Evolutionary conservation across 64 coral and sea anemone genomes (phyloP), one percentile per base, ranked within the genome.

Genomic region (Montipora sp.): DNA sequence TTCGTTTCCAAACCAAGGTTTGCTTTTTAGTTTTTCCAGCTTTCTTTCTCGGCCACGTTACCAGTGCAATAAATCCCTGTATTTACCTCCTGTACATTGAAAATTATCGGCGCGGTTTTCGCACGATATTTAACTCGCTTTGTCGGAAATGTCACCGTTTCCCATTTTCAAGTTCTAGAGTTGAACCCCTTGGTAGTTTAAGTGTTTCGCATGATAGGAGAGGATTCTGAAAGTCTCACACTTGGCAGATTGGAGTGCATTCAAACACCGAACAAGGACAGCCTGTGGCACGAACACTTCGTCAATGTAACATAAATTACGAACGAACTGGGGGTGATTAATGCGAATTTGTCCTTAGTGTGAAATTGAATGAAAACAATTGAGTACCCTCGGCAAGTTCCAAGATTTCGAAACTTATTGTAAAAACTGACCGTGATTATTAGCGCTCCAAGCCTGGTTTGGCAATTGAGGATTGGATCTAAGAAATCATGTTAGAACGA

Each of bases 41-140:
- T 0, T 88, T 93, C 44, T 93, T 93, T 51, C 51, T 93, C 4
- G 59, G 59, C 1, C 91, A 93, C 57, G 27, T 77, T 3, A 80
- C 75, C 23, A 79, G 91, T 73, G 82, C 75, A 15, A 73, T 93
- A 44, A 93, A 93, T 21, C 91, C 91, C 5, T 46, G 75, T 18
- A 78, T 93, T 51, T 80, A 87, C 43, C 57, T 87, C 4, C 46
- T 73, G 9, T 79, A 47, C 16, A 93, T 87, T 16, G 83, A 79
- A 78, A 87, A 87, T 43, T 87, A 93, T 58, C 82, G 83, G 3
- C 83, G 76, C 4, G 91, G 83, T n/a, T 65, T 74, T 9, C 4
- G 10, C 16, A 68, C 24, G 46, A 76, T 59, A 7, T 74, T 71
- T 14, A 48, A 69, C 58, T 53, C 51, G 7, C 51, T 46, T 83